phyloP scores from a whole-genome alignment of 1,140 invertebrate species.

The Ganaspis sp. region DNA sequence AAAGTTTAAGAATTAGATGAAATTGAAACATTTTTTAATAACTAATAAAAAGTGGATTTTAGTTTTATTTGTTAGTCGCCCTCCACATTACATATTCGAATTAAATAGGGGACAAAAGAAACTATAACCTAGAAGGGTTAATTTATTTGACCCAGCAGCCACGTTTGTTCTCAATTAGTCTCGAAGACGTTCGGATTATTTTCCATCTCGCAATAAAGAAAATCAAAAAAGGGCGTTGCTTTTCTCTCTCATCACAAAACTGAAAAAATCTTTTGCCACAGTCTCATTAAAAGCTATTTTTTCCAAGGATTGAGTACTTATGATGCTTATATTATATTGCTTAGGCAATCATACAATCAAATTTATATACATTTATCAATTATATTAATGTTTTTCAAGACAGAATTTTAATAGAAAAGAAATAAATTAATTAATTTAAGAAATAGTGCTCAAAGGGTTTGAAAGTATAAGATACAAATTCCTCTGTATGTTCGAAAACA shows the following conservation, averaged over 20 bases:
- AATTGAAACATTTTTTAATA: not conserved
- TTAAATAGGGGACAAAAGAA: slow-evolving; percentile 23
- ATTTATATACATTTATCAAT: too few relatives aligned
- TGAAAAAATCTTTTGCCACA: not conserved
- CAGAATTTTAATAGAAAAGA: too few relatives aligned
- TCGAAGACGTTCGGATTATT: slow-evolving; percentile 11
- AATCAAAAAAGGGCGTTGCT: slow-evolving; percentile 24
- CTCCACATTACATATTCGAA: slow-evolving; percentile 27
- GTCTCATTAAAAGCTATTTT: not conserved
- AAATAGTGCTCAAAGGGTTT: too few relatives aligned
- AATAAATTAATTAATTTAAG: too few relatives aligned
- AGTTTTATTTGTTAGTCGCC: not conserved
- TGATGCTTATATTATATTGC: too few relatives aligned
- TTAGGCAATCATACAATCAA: too few relatives aligned
- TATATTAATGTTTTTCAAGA: too few relatives aligned
- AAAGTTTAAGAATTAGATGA: too few relatives aligned
- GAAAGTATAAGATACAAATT: too few relatives aligned
- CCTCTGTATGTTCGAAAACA: too few relatives aligned
- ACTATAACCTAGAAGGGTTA: slow-evolving; percentile 56
- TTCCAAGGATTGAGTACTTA: too few relatives aligned
- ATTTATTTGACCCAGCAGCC: slow-evolving; percentile 67
- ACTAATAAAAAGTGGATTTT: not conserved
- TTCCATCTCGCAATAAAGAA: slow-evolving; percentile 27
- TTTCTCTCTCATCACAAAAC: not conserved
- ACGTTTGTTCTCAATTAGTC: slow-evolving; percentile 58